These are phyloP conservation scores for Papilio gigon DNA, from an alignment of 2,888 invertebrate genomes.

Conservation along the genomic window DNA sequence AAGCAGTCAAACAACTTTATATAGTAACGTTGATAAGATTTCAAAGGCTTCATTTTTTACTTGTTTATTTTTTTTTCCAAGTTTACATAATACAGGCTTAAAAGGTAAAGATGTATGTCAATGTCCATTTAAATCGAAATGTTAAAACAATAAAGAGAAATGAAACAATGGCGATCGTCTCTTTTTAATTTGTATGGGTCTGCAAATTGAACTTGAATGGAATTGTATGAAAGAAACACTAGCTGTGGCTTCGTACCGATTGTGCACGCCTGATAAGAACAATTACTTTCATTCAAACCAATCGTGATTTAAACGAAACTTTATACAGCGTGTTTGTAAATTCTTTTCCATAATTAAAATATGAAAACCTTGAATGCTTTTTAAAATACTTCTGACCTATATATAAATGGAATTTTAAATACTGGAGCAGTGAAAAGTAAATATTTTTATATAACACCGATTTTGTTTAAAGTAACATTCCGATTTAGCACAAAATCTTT, in stretches of 20 bases:
- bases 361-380: background rate
- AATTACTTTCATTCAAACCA: constrained; percentile 22
- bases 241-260: constrained; percentile 2
- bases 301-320: constrained; percentile 13
- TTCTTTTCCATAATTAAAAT: background rate
- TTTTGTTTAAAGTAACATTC: background rate
- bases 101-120: background rate
- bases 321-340: constrained; percentile 3
- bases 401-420: background rate
- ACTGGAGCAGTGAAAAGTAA: background rate
- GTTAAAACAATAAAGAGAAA: constrained; percentile 2
- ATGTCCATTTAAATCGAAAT: background rate
- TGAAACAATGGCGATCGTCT: constrained; percentile 5
- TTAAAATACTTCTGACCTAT: background rate
- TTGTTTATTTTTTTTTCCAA: background rate
- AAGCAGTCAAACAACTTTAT: constrained; percentile 22
- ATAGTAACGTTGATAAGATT: background rate
- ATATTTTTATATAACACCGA: background rate
- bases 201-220: constrained; percentile 14
- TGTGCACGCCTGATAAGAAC: constrained; percentile 13
- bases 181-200: constrained; percentile 29
- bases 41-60: background rate
- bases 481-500: background rate
- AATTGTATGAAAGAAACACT: constrained; percentile 17
- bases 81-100: background rate